These are phyloP conservation scores for Lethocerus indicus DNA, from an alignment of 1,140 invertebrate genomes.

Conservation along the genomic window DNA sequence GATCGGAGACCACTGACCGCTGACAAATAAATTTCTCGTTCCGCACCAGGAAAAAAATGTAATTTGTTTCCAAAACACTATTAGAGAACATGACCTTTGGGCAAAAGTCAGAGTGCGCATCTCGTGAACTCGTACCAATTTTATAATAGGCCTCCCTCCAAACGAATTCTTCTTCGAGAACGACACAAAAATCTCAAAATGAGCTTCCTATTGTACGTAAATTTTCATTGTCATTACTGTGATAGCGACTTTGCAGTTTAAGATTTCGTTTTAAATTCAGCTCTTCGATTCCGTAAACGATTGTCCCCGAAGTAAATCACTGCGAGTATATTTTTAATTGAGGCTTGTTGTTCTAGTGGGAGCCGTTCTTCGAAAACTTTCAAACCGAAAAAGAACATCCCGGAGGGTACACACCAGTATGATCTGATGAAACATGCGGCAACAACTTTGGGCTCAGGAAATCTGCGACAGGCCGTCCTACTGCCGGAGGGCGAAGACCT, in stretches of 20 bases:
- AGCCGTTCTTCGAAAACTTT: slow-evolving; percentile 90
- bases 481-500: slow-evolving; percentile 97
- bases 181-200: slow-evolving; percentile 4
- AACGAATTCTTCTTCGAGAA: not conserved
- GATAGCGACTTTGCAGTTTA: too few relatives aligned
- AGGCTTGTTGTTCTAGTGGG: slow-evolving; percentile 35
- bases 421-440: slow-evolving; percentile 99
- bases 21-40: slow-evolving; percentile 12
- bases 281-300: too few relatives aligned
- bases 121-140: too few relatives aligned
- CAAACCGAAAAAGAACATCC: slow-evolving; percentile 98
- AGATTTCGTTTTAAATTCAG: too few relatives aligned
- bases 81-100: too few relatives aligned
- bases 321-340: not conserved
- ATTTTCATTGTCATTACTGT: too few relatives aligned
- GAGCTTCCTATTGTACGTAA: slow-evolving; percentile 16
- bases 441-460: slow-evolving; percentile 92
- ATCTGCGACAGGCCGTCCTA: slow-evolving; percentile 87
- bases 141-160: not conserved
- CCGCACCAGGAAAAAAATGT: too few relatives aligned
- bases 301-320: too few relatives aligned
- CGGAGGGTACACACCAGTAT: slow-evolving; percentile 97
- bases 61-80: too few relatives aligned
- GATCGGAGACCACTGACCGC: slow-evolving; percentile 10
- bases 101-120: too few relatives aligned